phyloP scores from a whole-genome alignment of 2,797 vertebrate genomes.

The Scomberomorus guttatus region DNA sequence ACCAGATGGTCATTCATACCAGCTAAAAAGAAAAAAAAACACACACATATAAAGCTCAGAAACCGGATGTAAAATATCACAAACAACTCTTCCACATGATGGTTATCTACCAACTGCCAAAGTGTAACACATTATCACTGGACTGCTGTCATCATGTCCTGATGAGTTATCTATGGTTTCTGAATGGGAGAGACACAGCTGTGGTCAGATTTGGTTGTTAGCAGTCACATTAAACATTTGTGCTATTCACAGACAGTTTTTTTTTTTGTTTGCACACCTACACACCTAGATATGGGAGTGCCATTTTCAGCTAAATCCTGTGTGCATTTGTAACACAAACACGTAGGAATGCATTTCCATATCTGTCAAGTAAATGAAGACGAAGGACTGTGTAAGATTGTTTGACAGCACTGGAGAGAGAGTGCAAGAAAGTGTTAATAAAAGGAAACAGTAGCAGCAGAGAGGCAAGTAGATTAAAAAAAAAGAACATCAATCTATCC shows the following conservation, averaged over 20 bases:
- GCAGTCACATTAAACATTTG: not conserved
- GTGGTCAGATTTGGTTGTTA: not conserved
- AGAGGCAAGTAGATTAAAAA: not conserved
- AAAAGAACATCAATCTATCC: conserved; percentile 19
- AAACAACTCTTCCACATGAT: too few species aligned
- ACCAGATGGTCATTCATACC: conserved; percentile 51
- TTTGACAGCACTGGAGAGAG: not conserved
- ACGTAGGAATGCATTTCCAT: conserved; percentile 8
- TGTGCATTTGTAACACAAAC: not conserved
- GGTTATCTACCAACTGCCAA: not conserved
- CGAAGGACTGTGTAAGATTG: not conserved
- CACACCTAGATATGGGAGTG: not conserved
- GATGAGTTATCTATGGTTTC: not conserved
- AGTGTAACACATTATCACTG: not conserved
- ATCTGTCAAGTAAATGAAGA: conserved; percentile 45
- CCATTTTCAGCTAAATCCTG: not conserved
- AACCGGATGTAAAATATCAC: too few species aligned
- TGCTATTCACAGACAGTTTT: not conserved
- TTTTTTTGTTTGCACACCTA: not conserved
- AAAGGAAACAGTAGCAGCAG: conserved; percentile 25
- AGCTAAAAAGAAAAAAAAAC: not conserved
- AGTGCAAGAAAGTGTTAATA: conserved; percentile 29
- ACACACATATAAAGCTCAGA: too few species aligned
- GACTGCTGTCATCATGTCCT: not conserved
- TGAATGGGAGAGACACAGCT: not conserved